Evolutionary conservation across 2,888 invertebrate species (phyloP).

Genomic region (Gibbula magus): DNA sequence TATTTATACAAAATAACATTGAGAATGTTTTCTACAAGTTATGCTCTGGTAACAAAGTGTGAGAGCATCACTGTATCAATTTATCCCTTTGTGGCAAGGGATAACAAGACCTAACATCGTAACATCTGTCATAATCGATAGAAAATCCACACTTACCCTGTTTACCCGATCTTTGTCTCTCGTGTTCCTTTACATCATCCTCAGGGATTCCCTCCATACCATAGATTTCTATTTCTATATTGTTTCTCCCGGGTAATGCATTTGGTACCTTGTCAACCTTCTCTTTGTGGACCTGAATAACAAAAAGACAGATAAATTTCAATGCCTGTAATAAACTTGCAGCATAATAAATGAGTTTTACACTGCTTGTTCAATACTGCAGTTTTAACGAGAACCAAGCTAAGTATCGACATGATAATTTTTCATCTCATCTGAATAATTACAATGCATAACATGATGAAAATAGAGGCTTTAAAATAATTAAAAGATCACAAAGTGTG

Average conservation of each 20-base stretch:
- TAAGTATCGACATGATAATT: too few species aligned
- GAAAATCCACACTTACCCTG: not conserved
- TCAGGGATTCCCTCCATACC: constrained; percentile 99
- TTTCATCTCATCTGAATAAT: too few species aligned
- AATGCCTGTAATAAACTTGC: too few species aligned
- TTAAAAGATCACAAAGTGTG: not conserved
- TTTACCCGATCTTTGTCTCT: constrained; percentile 82
- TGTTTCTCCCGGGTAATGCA: constrained; percentile 96
- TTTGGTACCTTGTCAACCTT: constrained; percentile 99
- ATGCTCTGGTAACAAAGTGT: not conserved
- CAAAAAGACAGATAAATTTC: constrained; percentile 3
- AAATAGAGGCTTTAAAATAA: not conserved
- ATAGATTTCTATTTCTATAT: constrained; percentile 99
- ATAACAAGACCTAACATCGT: too few species aligned
- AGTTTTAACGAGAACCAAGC: too few species aligned
- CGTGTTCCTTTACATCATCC: constrained; percentile 94
- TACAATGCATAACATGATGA: too few species aligned
- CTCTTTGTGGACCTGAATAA: constrained; percentile 94
- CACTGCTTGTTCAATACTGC: too few species aligned
- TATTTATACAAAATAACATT: too few species aligned
- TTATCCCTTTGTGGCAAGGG: too few species aligned
- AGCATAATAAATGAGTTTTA: too few species aligned
- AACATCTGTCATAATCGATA: too few species aligned
- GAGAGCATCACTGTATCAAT: not conserved
- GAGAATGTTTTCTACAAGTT: too few species aligned